Evolutionary conservation across 2,888 invertebrate species (phyloP).

Genomic region (Volucella bombylans): DNA sequence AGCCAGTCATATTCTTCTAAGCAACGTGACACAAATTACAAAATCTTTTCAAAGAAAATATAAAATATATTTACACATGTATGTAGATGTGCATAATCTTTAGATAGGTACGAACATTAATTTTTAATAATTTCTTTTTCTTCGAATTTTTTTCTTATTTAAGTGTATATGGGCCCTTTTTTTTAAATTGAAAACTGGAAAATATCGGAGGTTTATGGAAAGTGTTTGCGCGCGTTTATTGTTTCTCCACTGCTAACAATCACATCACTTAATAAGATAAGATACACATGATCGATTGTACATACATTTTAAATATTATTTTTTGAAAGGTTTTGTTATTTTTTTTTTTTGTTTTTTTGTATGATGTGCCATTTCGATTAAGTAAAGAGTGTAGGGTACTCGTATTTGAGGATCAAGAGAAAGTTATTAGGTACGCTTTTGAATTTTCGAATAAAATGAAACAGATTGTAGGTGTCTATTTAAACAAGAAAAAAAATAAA

Average conservation of each 20-base stretch:
- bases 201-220: constrained; percentile 20
- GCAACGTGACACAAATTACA: constrained; percentile 59
- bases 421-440: constrained; percentile 59
- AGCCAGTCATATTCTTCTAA: constrained; percentile 73
- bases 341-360: constrained; percentile 28
- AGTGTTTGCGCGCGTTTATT: constrained; percentile 59
- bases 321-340: neutral
- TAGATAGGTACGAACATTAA: constrained; percentile 68
- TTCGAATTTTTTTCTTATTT: neutral
- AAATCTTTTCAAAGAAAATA: constrained; percentile 36
- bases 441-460: constrained; percentile 50
- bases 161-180: neutral
- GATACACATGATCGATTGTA: constrained; percentile 42
- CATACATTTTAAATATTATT: neutral
- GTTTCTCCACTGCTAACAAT: constrained; percentile 29
- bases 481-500: constrained; percentile 66
- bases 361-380: constrained; percentile 68
- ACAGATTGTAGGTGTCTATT: constrained; percentile 76
- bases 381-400: constrained; percentile 8
- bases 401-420: constrained; percentile 41
- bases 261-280: constrained; percentile 55
- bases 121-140: constrained; percentile 34
- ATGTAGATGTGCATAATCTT: constrained; percentile 58
- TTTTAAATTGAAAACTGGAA: constrained; percentile 22
- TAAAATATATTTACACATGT: constrained; percentile 22